phyloP scores from a whole-genome alignment of 2,797 vertebrate species.

The Dallia pectoralis region DNA sequence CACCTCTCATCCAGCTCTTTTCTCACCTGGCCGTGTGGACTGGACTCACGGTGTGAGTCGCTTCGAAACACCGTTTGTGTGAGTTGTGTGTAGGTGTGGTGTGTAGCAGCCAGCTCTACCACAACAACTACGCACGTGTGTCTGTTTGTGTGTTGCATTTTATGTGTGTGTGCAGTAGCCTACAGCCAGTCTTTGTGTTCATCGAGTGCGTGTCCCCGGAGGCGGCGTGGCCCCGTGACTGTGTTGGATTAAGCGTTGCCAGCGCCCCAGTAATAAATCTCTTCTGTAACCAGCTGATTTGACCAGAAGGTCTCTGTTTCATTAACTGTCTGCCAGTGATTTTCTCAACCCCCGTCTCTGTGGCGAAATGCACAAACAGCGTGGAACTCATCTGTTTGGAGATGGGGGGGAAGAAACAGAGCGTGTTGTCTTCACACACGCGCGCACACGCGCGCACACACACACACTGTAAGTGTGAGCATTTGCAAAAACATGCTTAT shows the following conservation, averaged over 20 bases:
- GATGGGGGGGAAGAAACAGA: neutral
- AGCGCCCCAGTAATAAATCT: slow-evolving; percentile 73
- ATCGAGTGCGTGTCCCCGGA: slow-evolving; percentile 14
- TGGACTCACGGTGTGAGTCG: no score
- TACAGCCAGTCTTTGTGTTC: slow-evolving; percentile 9
- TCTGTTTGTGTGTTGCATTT: slow-evolving; percentile 1
- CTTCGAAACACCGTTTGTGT: neutral
- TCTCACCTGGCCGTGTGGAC: neutral
- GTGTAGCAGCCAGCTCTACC: no score
- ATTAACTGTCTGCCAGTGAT: slow-evolving; percentile 76
- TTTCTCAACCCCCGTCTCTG: slow-evolving; percentile 54
- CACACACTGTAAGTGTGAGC: neutral
- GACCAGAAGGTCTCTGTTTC: slow-evolving; percentile 72
- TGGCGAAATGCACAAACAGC: slow-evolving; percentile 23
- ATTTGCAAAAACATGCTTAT: no score
- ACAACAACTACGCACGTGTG: neutral
- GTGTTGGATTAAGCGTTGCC: slow-evolving; percentile 58
- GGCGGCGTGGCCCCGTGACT: slow-evolving; percentile 56
- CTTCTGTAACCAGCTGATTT: slow-evolving; percentile 54
- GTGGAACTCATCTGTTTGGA: slow-evolving; percentile 25
- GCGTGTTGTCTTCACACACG: neutral
- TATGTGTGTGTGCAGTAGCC: neutral
- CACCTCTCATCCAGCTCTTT: neutral
- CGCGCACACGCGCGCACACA: neutral
- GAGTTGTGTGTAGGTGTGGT: slow-evolving; percentile 2